Conservation (phyloP, 2,113 vertebrate species). For the Nettapus auritus region DNA sequence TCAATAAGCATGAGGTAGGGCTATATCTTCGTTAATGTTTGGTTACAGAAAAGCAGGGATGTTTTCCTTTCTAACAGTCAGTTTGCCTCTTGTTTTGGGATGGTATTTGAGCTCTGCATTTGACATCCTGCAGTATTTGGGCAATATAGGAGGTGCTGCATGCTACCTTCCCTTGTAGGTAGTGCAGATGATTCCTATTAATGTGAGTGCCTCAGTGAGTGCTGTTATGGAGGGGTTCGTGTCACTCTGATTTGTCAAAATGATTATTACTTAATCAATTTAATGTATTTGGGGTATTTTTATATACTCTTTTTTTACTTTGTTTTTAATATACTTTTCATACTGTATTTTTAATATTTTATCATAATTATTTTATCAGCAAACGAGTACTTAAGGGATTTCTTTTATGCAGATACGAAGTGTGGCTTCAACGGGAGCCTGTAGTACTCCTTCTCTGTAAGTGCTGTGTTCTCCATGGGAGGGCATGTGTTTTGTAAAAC, state of each 20-base stretch:
- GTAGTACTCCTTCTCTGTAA: background rate
- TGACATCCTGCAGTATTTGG: background rate
- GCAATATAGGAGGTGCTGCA: background rate
- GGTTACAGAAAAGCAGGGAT: background rate
- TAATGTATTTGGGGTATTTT: too few relatives aligned
- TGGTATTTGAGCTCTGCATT: background rate
- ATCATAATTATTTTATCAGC: too few relatives aligned
- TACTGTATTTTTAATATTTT: too few relatives aligned
- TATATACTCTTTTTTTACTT: too few relatives aligned
- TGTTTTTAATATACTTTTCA: too few relatives aligned
- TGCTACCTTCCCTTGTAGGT: background rate
- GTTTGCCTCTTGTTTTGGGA: background rate
- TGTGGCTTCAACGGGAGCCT: background rate
- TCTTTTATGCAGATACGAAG: fast-evolving
- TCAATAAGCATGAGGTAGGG: background rate
- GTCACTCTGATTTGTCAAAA: background rate
- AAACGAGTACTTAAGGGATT: background rate
- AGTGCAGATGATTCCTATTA: fast-evolving
- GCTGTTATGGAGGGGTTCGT: background rate
- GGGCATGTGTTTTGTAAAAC: background rate
- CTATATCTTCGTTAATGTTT: background rate
- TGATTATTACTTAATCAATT: too few relatives aligned
- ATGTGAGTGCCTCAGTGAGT: background rate
- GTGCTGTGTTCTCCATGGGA: background rate
- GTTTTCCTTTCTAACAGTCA: background rate